These are phyloP conservation scores for Acanthopagrus latus DNA, from an alignment of 2,797 vertebrate species.

Conservation along the genomic window DNA sequence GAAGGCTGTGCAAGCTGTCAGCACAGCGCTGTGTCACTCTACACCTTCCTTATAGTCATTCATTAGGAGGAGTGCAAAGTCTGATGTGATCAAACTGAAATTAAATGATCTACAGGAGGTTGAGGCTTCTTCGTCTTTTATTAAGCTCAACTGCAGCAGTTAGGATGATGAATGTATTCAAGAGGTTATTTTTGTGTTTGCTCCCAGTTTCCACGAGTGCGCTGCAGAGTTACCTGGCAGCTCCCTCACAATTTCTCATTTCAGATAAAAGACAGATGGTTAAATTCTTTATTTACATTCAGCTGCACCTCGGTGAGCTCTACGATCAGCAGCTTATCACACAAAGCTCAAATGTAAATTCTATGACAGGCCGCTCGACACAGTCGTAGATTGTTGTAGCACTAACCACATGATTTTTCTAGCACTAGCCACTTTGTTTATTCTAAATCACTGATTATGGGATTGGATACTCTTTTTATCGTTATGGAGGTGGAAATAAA, in stretches of 20 bases:
- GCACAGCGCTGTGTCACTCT: not conserved
- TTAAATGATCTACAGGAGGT: not conserved
- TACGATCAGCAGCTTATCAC: not conserved
- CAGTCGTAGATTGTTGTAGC: not conserved
- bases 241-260: not conserved
- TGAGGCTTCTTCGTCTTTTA: too few species aligned
- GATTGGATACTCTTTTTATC: not conserved
- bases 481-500: not conserved
- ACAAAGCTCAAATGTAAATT: not conserved
- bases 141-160: not conserved
- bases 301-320: not conserved
- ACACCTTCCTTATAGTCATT: not conserved
- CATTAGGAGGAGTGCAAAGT: not conserved
- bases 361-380: rapidly evolving
- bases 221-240: not conserved
- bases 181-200: not conserved
- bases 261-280: not conserved
- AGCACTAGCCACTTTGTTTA: not conserved
- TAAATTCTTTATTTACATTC: not conserved
- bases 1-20: not conserved
- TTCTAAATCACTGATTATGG: slow-evolving; percentile 10
- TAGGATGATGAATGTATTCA: not conserved
- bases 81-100: not conserved
- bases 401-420: too few species aligned
- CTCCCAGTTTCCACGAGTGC: not conserved